Percentiles rank a stretch among this genome's conserved stretches.
Evolutionary conservation across 2,797 vertebrate genomes (phyloP).

Genomic region (Chromobotia macracanthus): DNA sequence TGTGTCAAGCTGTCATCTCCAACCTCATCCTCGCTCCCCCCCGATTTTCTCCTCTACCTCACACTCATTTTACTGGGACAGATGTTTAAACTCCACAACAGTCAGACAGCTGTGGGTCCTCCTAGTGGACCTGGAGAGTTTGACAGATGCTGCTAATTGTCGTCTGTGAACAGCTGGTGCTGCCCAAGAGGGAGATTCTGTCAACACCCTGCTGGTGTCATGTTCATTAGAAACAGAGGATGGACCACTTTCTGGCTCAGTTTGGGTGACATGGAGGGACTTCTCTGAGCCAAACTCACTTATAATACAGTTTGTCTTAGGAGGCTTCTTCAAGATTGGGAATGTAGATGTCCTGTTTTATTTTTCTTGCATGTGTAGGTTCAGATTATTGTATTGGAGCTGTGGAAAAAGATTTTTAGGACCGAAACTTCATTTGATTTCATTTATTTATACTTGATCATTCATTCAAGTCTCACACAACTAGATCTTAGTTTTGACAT

Average conservation of each 20-base stretch:
- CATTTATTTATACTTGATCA: not conserved
- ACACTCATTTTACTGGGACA: slow-evolving; percentile 14
- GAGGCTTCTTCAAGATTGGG: not conserved
- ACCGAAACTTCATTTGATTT: not conserved
- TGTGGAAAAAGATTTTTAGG: not conserved
- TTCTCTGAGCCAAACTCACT: slow-evolving; percentile 23
- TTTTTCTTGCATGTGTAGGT: not conserved
- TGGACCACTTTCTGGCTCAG: slow-evolving; percentile 18
- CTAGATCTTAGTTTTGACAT: not conserved
- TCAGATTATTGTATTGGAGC: not conserved
- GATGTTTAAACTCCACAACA: slow-evolving; percentile 47
- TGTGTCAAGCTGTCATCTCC: slow-evolving; percentile 33
- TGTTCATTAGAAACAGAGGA: slow-evolving; percentile 51
- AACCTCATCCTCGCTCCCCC: slow-evolving; percentile 11
- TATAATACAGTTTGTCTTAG: not conserved
- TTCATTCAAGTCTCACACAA: not conserved
- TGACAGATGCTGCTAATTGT: slow-evolving; percentile 68
- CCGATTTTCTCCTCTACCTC: not conserved
- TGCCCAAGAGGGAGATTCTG: slow-evolving; percentile 43
- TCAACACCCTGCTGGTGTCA: slow-evolving; percentile 54
- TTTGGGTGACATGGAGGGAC: slow-evolving; percentile 33
- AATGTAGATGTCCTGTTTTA: not conserved
- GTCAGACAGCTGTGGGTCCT: slow-evolving; percentile 59
- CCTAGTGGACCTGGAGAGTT: slow-evolving; percentile 53
- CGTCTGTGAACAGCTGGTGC: slow-evolving; percentile 58